Conservation (phyloP, 2,888 invertebrate species). For the Coecobrya sp. region DNA sequence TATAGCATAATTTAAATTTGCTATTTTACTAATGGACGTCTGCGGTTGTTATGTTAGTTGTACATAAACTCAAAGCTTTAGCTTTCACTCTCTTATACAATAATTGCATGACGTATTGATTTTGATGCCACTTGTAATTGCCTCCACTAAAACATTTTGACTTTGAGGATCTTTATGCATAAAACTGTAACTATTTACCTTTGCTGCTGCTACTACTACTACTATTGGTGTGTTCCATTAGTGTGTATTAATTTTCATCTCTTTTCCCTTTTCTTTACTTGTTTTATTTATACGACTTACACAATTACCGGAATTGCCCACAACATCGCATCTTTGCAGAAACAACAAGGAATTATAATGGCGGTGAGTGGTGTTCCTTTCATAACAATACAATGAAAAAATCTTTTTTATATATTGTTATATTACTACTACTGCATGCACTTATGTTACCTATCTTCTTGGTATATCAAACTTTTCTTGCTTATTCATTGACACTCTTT, state of each 20-base stretch:
- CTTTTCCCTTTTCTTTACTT: neutral
- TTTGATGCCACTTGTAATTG: neutral
- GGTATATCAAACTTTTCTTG: too few species aligned
- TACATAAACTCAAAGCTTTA: too few species aligned
- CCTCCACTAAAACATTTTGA: neutral
- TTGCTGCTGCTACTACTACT: too few species aligned
- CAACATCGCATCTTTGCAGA: constrained; percentile 66
- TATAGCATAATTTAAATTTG: too few species aligned
- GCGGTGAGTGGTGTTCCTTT: constrained; percentile 78
- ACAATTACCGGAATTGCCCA: constrained; percentile 16
- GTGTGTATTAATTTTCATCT: constrained; percentile 18
- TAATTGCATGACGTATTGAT: neutral
- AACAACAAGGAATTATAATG: constrained; percentile 81
- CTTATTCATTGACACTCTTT: too few species aligned
- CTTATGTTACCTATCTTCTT: neutral
- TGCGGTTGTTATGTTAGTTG: too few species aligned
- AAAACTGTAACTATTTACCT: neutral
- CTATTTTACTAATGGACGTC: too few species aligned
- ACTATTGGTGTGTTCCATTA: neutral
- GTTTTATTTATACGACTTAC: constrained; percentile 13
- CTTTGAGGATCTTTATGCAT: too few species aligned
- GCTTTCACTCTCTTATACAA: too few species aligned
- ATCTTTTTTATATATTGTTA: neutral
- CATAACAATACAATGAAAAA: neutral
- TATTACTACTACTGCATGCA: neutral